These are phyloP conservation scores for Argyresthia albistria DNA, from an alignment of 2,888 invertebrate species.

Conservation along the genomic window DNA sequence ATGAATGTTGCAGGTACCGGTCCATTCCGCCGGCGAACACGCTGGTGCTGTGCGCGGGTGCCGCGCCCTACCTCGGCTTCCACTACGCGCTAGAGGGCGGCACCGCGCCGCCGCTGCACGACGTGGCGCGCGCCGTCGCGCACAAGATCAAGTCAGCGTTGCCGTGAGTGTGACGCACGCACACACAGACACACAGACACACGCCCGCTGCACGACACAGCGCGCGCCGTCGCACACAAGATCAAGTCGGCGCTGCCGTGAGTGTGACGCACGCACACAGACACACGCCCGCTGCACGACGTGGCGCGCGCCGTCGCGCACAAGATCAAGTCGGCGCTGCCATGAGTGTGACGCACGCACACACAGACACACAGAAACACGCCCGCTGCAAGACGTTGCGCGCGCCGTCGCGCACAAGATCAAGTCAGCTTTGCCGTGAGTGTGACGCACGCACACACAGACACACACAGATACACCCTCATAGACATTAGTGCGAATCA, in stretches of 20 bases:
- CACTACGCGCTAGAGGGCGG: conserved; percentile 93
- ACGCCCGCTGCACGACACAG: conserved; percentile 79
- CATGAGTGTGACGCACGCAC: conserved; percentile 68
- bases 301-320: conserved; percentile 94
- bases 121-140: conserved; percentile 94
- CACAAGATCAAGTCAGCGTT: conserved; percentile 86
- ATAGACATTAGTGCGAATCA: no score
- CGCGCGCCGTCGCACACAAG: conserved; percentile 91
- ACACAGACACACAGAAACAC: no score
- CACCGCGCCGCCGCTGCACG: conserved; percentile 82
- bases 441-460: no score
- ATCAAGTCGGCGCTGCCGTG: conserved; percentile 85
- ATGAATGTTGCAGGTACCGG: conserved; percentile 61
- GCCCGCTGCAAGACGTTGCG: conserved; percentile 81
- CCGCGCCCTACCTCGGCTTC: conserved; percentile 89
- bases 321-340: conserved; percentile 85
- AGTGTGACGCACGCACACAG: no score
- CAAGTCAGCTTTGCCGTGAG: conserved; percentile 85
- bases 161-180: conserved; percentile 72
- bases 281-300: conserved; percentile 90
- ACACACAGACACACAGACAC: no score
- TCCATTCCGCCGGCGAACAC: conserved; percentile 84
- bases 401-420: conserved; percentile 92
- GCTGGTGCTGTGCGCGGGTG: conserved; percentile 83
- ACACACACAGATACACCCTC: no score